These are phyloP conservation scores for Catonia carolina DNA, from an alignment of 2,888 invertebrate genomes.

Conservation along the genomic window DNA sequence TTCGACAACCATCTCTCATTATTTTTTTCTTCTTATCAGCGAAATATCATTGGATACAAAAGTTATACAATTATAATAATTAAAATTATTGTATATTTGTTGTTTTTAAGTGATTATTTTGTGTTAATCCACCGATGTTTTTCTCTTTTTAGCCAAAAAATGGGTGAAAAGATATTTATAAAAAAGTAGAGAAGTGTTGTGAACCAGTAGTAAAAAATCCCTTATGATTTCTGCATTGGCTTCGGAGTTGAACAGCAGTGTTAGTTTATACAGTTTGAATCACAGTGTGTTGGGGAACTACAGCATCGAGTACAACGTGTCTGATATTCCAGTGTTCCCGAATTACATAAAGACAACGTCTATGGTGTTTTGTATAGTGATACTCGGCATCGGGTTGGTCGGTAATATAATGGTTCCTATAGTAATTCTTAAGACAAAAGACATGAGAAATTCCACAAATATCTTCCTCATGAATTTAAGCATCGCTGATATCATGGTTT, in stretches of 20 bases:
- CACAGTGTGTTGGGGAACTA: slow-evolving; percentile 40
- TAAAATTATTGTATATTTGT: too few relatives aligned
- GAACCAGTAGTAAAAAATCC: slow-evolving; percentile 2
- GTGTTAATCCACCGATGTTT: too few relatives aligned
- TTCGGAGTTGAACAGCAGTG: slow-evolving; percentile 17
- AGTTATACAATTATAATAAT: too few relatives aligned
- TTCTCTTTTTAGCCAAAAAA: too few relatives aligned
- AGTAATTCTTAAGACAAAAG: slow-evolving; percentile 85
- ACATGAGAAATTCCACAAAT: slow-evolving; percentile 92
- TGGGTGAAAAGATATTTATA: too few relatives aligned
- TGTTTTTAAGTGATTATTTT: too few relatives aligned
- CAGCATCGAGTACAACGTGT: slow-evolving; percentile 34
- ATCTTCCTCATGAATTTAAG: slow-evolving; percentile 91
- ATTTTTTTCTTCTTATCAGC: too few relatives aligned
- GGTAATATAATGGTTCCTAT: slow-evolving; percentile 92
- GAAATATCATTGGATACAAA: too few relatives aligned
- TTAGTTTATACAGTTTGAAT: slow-evolving; percentile 15
- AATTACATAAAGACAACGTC: slow-evolving; percentile 82
- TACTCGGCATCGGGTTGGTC: slow-evolving; percentile 83
- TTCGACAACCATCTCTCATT: too few relatives aligned
- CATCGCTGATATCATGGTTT: slow-evolving; percentile 84
- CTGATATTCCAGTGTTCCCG: slow-evolving; percentile 53
- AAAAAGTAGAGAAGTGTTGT: too few relatives aligned
- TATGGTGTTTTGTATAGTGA: slow-evolving; percentile 77
- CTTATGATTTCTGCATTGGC: slow-evolving; percentile 28